Percentiles rank a stretch among this genome's conserved stretches.
Evolutionary conservation across 2,113 vertebrate genomes (phyloP).

Genomic region (Clarias batrachus): DNA sequence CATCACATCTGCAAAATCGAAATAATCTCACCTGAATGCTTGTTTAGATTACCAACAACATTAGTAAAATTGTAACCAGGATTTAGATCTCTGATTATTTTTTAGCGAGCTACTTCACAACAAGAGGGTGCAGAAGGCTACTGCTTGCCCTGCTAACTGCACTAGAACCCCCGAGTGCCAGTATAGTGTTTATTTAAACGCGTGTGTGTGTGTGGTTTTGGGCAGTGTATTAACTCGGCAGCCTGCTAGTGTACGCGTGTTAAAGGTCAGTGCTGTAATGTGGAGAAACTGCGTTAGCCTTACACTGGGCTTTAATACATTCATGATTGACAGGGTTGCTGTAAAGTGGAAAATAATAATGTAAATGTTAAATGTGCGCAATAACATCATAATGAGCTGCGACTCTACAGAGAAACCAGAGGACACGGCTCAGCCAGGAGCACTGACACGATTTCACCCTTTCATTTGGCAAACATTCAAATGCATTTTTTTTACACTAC

Average conservation of each 20-base stretch:
- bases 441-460: neutral
- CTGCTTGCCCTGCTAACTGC: neutral
- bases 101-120: neutral
- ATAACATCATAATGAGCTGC: neutral
- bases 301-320: neutral
- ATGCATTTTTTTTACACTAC: neutral
- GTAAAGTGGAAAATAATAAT: neutral
- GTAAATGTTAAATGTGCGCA: neutral
- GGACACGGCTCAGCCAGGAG: neutral
- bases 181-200: neutral
- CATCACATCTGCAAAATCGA: neutral
- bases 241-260: neutral
- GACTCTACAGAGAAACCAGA: neutral
- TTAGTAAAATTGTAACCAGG: neutral
- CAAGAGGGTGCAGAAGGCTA: neutral
- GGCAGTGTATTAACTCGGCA: neutral
- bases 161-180: neutral
- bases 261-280: neutral
- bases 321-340: no score
- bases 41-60: neutral
- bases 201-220: neutral
- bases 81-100: neutral
- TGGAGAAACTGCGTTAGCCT: neutral
- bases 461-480: neutral
- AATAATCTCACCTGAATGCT: neutral